These are phyloP conservation scores for Zygaena filipendulae DNA, from an alignment of 2,888 invertebrate species.

Conservation along the genomic window DNA sequence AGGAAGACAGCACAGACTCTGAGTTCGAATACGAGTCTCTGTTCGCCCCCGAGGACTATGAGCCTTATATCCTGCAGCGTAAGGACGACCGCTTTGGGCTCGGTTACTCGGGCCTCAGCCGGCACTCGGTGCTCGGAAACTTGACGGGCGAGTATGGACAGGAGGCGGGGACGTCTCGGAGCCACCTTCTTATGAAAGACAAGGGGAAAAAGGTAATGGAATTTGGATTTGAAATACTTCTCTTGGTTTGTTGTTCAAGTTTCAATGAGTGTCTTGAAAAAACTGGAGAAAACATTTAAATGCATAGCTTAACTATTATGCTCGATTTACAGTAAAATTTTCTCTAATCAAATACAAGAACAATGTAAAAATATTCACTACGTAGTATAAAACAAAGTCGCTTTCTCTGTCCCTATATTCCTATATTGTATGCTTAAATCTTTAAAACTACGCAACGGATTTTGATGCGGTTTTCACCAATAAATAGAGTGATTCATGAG, in stretches of 20 bases:
- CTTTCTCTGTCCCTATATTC: no score
- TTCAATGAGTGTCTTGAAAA: not conserved
- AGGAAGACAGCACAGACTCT: slow-evolving; percentile 41
- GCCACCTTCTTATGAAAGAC: slow-evolving; percentile 51
- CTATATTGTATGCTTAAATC: no score
- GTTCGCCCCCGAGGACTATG: slow-evolving; percentile 86
- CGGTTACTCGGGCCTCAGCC: slow-evolving; percentile 79
- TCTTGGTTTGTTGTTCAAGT: slow-evolving; percentile 3
- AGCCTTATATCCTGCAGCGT: slow-evolving; percentile 74
- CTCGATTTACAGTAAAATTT: no score
- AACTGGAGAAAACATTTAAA: no score
- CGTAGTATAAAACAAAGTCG: no score
- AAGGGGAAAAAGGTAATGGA: slow-evolving; percentile 55
- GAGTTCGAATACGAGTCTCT: slow-evolving; percentile 69
- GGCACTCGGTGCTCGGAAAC: slow-evolving; percentile 69
- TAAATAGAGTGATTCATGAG: no score
- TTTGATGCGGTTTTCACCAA: no score
- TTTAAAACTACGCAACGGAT: no score
- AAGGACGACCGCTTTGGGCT: slow-evolving; percentile 87
- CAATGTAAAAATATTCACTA: no score
- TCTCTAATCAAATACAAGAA: no score
- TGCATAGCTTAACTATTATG: no score
- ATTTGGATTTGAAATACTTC: slow-evolving; percentile 1
- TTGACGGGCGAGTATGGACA: slow-evolving; percentile 38
- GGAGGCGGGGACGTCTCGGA: slow-evolving; percentile 25